Evolutionary conservation across 2,113 vertebrate genomes (phyloP).

Genomic region (Benitochromis conjunctus): DNA sequence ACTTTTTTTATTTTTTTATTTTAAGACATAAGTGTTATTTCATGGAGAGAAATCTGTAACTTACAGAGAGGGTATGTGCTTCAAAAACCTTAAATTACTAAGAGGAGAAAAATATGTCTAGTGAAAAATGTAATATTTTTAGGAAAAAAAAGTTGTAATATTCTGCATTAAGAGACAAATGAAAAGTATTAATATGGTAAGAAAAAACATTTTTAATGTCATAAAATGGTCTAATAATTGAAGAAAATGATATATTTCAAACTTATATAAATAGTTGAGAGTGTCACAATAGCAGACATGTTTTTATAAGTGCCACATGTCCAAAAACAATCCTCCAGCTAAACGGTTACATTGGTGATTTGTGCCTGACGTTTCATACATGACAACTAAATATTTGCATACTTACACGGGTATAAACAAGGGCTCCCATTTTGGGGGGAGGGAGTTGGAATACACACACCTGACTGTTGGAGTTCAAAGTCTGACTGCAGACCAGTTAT

Average conservation of each 20-base stretch:
- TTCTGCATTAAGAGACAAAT: not conserved
- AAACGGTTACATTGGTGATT: not conserved
- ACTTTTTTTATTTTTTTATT: not conserved
- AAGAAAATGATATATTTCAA: not conserved
- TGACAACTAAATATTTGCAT: not conserved
- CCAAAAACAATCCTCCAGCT: not conserved
- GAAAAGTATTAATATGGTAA: not conserved
- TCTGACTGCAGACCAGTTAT: not conserved
- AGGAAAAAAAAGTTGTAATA: fast-evolving
- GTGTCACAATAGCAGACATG: not conserved
- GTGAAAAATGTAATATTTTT: not conserved
- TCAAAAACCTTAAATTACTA: fast-evolving
- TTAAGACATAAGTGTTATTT: not conserved
- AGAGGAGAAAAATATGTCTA: not conserved
- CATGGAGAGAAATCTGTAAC: not conserved
- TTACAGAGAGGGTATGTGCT: not conserved
- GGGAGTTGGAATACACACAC: not conserved
- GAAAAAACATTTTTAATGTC: not conserved
- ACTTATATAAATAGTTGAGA: not conserved
- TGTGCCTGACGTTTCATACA: not conserved
- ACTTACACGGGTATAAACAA: not conserved
- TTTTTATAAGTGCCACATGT: not conserved
- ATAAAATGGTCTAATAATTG: not conserved
- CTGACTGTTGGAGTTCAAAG: not conserved
- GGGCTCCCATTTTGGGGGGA: not conserved